phyloP scores from a whole-genome alignment of 2,888 invertebrate species.

The Morinoia aosen region DNA sequence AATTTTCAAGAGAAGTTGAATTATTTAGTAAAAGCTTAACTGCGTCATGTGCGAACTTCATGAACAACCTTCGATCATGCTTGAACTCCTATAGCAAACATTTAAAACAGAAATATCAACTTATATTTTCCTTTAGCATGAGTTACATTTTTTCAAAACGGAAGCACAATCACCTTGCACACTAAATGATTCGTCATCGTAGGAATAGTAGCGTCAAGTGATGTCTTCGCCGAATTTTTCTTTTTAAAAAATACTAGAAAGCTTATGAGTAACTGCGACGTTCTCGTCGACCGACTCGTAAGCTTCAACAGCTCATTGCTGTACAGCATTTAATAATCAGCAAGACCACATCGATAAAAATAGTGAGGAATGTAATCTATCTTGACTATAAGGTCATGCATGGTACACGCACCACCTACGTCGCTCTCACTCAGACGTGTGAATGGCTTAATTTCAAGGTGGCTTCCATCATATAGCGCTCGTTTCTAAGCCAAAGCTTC shows the following conservation, averaged over 20 bases:
- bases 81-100: not conserved
- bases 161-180: not conserved
- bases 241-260: not conserved
- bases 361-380: not conserved
- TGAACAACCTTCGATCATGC: not conserved
- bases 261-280: not conserved
- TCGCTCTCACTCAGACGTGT: not conserved
- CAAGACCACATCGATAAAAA: not conserved
- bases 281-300: not conserved
- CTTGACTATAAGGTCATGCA: not conserved
- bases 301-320: not conserved
- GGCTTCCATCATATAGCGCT: not conserved
- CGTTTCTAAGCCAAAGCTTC: not conserved
- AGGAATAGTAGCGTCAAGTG: not conserved
- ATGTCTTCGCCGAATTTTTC: not conserved
- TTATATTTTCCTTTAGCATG: too few species aligned
- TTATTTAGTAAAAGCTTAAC: too few species aligned
- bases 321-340: not conserved
- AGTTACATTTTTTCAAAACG: too few species aligned
- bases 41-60: not conserved
- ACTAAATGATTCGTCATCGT: not conserved
- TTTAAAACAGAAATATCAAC: too few species aligned
- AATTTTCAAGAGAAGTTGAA: too few species aligned
- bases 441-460: conserved; percentile 1
- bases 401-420: not conserved